Evolutionary conservation across 2,888 invertebrate species (phyloP).

Genomic region (Hirtodrosophila confusa): DNA sequence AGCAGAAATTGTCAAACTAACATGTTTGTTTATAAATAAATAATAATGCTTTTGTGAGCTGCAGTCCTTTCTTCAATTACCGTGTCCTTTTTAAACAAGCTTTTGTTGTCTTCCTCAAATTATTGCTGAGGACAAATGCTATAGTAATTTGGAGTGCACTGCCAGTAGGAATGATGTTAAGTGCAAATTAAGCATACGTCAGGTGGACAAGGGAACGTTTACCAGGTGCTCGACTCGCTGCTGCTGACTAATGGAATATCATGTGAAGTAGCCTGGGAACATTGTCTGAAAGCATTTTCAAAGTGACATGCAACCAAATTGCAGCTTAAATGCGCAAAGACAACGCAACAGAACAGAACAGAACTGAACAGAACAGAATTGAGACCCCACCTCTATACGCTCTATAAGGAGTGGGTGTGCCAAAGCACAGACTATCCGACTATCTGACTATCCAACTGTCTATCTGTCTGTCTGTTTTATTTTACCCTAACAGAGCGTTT

Average conservation of each 20-base stretch:
- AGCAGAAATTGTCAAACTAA: no score
- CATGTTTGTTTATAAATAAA: no score
- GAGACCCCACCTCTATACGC: conserved; percentile 2
- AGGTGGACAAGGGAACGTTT: conserved; percentile 37
- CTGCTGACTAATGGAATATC: conserved; percentile 58
- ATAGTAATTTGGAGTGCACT: conserved; percentile 10
- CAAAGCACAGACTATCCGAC: conserved; percentile 24
- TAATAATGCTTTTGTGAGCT: no score
- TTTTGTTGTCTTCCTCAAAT: no score
- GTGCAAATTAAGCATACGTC: conserved; percentile 57
- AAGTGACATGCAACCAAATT: conserved; percentile 76
- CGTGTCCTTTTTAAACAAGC: no score
- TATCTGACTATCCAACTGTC: conserved; percentile 19
- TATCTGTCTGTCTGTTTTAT: conserved; percentile 27
- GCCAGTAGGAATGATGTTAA: conserved; percentile 26
- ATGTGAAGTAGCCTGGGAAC: conserved; percentile 53
- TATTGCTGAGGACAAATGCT: conserved; percentile 3
- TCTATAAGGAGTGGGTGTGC: conserved; percentile 28
- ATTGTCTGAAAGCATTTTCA: conserved; percentile 72
- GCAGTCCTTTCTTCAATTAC: no score
- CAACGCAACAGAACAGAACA: conserved; percentile 23
- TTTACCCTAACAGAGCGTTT: not conserved
- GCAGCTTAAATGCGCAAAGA: conserved; percentile 69
- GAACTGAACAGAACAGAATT: conserved; percentile 3
- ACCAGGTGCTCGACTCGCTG: conserved; percentile 42